Evolutionary conservation across 2,888 invertebrate species (phyloP), one percentile per base, ranked within the genome.

Genomic region (Charanyca ferruginea): DNA sequence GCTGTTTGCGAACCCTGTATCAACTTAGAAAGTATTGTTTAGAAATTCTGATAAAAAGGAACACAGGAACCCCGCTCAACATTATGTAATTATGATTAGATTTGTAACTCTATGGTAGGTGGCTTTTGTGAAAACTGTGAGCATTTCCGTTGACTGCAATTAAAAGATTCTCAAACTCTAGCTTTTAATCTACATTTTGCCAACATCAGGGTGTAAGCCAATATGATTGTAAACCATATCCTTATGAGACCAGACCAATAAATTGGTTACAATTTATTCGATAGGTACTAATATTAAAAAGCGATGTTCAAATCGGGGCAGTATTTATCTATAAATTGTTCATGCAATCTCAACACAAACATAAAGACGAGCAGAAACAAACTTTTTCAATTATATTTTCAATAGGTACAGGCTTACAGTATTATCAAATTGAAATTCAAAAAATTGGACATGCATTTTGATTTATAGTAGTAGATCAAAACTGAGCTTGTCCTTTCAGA

Each of bases 331-430:
- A 38, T 49, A 48, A 51, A 60, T 28, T 32, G 51, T 47, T 61
- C 16, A 48, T 44, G 18, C 23, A 49, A 58, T 59, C 53, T 44
- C 42, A 47, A 51, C 52, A 61, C 53, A 62, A 54, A 61, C 35
- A 66, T 25, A 54, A 69, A 75, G 23, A 59, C 23, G 28, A 71
- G 54, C 42, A 58, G 38, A 64, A 57, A 58, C 67, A 65, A 80
- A 81, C 81, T 80, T 81, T 80, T 75, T 80, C 66, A 83, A 83
- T 81, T 83, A 73, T 60, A 66, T 75, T 72, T 70, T 73, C 9
- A 53, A 54, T 62, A n/a, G 18, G 11, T 20, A 49, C n/a, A 45
- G 18, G 66, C 53, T 62, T 75, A 77, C 57, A 57, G 71, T 70
- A 57, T 60, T 53, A 61, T 62, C 53, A 28, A 57, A 69, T 69